These are phyloP conservation scores for Malurus elegans DNA, from an alignment of 2,113 vertebrate genomes.

Conservation along the genomic window DNA sequence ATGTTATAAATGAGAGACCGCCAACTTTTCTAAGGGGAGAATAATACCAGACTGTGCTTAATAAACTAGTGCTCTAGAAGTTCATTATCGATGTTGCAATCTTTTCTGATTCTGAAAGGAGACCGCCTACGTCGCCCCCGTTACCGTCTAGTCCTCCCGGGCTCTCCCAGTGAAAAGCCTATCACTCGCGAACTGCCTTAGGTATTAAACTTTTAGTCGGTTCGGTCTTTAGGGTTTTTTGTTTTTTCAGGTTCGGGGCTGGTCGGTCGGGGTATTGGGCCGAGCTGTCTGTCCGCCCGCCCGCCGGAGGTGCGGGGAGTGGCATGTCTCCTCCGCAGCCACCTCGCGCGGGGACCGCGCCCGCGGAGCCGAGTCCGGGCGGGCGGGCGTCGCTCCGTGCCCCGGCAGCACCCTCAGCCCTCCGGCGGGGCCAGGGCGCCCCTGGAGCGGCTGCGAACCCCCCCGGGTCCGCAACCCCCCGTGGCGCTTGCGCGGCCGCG, in stretches of 20 bases:
- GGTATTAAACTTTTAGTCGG: conserved; percentile 64
- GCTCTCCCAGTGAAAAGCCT: conserved; percentile 39
- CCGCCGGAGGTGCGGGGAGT: not conserved
- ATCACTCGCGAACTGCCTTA: not conserved
- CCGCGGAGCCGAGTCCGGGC: not conserved
- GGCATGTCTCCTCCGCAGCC: not conserved
- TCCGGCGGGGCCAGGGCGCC: not conserved
- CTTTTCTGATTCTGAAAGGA: conserved; percentile 65
- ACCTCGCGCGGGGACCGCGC: not conserved
- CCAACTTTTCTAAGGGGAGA: conserved; percentile 71
- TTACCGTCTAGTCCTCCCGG: conserved; percentile 60
- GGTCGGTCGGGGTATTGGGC: not conserved
- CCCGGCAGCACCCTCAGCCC: not conserved
- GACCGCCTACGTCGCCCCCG: conserved; percentile 77
- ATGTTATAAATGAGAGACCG: conserved; percentile 78
- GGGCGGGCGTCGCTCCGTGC: not conserved
- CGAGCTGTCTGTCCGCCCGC: not conserved
- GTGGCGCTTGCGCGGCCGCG: not conserved
- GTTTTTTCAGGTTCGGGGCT: not conserved
- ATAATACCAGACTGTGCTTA: conserved; percentile 76
- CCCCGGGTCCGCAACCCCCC: not conserved
- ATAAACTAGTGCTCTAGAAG: conserved; percentile 75
- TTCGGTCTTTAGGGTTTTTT: not conserved
- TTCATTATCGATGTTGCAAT: conserved; percentile 80
- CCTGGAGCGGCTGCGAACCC: not conserved